Conservation (phyloP, 2,888 invertebrate genomes). For the Bedellia somnulentella region DNA sequence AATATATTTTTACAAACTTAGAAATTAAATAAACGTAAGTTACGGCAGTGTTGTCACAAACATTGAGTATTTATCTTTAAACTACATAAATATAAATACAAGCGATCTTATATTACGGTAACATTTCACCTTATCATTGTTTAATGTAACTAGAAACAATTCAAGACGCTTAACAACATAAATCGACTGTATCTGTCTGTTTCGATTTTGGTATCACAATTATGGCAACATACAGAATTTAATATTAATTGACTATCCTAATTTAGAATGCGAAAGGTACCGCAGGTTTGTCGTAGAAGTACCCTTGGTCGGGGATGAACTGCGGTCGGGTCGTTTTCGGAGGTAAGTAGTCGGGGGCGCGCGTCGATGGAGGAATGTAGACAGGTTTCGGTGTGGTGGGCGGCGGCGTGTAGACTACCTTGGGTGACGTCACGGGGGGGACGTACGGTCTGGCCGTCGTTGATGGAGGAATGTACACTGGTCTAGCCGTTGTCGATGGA, state of each 20-base stretch:
- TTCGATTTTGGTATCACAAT: constrained; percentile 51
- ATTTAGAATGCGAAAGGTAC: constrained; percentile 45
- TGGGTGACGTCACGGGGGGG: constrained; percentile 18
- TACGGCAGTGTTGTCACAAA: too few relatives aligned
- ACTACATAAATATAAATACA: too few relatives aligned
- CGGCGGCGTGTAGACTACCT: constrained; percentile 17
- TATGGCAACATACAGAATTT: constrained; percentile 32
- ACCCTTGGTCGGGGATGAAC: constrained; percentile 36
- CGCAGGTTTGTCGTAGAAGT: constrained; percentile 43
- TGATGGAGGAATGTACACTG: constrained; percentile 18
- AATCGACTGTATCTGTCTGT: neutral
- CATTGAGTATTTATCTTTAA: too few relatives aligned
- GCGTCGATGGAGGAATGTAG: constrained; percentile 18
- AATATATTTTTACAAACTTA: too few relatives aligned
- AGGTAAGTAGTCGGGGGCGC: constrained; percentile 4
- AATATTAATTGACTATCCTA: too few relatives aligned
- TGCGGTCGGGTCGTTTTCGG: constrained; percentile 25
- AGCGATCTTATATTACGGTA: too few relatives aligned
- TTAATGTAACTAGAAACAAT: neutral
- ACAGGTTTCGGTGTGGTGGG: constrained; percentile 15
- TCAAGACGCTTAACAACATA: neutral
- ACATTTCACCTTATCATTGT: neutral
- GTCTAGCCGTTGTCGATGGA: constrained; percentile 15
- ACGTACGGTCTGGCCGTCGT: constrained; percentile 19
- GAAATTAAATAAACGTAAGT: too few relatives aligned